These are phyloP conservation scores for Carcinoscorpius rotundicauda DNA, from an alignment of 1,140 invertebrate species.

Conservation along the genomic window DNA sequence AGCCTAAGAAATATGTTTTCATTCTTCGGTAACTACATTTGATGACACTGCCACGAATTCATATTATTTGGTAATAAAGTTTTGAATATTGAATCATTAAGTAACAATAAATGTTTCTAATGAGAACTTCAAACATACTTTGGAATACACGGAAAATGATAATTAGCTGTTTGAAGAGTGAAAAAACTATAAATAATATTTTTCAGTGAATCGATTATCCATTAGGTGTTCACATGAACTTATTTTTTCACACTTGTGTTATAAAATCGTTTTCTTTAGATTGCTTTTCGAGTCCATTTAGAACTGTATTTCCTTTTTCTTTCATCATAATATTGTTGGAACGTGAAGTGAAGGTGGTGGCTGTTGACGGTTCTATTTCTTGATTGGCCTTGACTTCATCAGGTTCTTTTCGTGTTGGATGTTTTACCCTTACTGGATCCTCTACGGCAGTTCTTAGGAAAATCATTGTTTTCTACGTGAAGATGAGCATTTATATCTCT, in stretches of 20 bases:
- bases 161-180: too few species aligned
- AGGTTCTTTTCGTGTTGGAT: conserved; percentile 5
- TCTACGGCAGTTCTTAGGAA: conserved; percentile 49
- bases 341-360: conserved; percentile 22
- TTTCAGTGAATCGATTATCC: too few species aligned
- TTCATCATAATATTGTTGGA: conserved; percentile 16
- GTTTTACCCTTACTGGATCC: conserved; percentile 15
- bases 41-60: too few species aligned
- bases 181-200: too few species aligned
- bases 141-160: too few species aligned
- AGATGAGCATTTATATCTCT: conserved; percentile 68
- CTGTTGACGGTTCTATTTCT: conserved; percentile 22
- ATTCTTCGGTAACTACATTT: too few species aligned
- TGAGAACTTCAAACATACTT: too few species aligned
- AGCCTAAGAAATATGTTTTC: too few species aligned
- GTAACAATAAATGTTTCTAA: too few species aligned
- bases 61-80: too few species aligned
- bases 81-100: too few species aligned
- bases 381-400: neutral
- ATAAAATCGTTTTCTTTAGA: conserved; percentile 9
- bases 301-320: conserved; percentile 14
- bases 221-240: too few species aligned
- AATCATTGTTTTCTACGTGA: conserved; percentile 80
- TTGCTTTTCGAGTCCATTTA: conserved; percentile 17
- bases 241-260: conserved; percentile 14